A percentile compares a stretch with the other conserved stretches of the same genome.
Evolutionary conservation across 1,140 invertebrate species (phyloP).

Genomic region (Plectrocnemia conspersa): DNA sequence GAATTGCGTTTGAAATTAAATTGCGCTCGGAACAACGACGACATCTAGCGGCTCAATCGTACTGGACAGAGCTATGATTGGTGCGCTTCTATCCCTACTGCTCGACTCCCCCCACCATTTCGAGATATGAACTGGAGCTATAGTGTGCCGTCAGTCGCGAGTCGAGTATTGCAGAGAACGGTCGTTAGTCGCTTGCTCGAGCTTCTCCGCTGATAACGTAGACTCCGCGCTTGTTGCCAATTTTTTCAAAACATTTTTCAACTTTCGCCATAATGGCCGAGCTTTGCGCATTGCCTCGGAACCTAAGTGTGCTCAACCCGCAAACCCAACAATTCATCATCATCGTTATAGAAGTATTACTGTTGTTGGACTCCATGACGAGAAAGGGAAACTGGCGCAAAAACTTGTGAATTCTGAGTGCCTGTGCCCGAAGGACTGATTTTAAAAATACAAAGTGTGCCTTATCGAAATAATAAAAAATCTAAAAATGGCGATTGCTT

Average conservation of each 20-base stretch:
- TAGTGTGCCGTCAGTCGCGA: background rate
- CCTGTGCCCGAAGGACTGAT: background rate
- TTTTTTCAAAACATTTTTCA: conserved; percentile 1
- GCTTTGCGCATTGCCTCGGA: background rate
- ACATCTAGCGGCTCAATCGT: background rate
- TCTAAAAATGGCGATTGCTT: conserved; percentile 49
- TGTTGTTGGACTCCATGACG: too few species aligned
- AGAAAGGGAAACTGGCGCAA: background rate
- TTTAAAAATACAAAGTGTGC: background rate
- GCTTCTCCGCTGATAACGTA: background rate
- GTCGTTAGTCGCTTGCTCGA: background rate
- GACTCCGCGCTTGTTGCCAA: background rate
- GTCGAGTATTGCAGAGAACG: background rate
- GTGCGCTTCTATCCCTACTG: background rate
- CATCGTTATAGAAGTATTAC: too few species aligned
- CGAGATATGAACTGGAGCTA: background rate
- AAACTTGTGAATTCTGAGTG: conserved; percentile 7
- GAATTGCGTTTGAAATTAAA: background rate
- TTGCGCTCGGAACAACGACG: background rate
- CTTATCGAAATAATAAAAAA: conserved; percentile 7
- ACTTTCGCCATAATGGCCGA: background rate
- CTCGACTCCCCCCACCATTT: background rate
- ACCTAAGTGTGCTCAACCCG: background rate
- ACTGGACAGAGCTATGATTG: background rate
- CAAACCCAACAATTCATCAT: background rate